phyloP scores from a whole-genome alignment of 2,888 invertebrate species.

The Cactoblastis cactorum region DNA sequence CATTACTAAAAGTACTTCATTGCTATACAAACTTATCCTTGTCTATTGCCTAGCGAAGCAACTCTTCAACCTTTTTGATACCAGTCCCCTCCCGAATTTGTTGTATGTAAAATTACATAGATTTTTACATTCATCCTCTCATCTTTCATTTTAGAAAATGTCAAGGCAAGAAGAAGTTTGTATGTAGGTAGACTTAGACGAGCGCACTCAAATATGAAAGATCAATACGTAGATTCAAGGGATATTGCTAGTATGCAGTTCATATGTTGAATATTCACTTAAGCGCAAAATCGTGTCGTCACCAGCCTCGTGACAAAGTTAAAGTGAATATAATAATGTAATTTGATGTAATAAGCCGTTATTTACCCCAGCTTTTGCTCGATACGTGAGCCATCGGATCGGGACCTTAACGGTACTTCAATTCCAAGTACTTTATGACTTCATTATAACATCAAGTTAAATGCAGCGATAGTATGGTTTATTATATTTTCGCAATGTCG shows the following conservation, averaged over 20 bases:
- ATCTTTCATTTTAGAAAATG: too few species aligned
- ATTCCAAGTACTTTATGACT: constrained; percentile 10
- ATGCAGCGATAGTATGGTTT: neutral
- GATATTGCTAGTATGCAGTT: neutral
- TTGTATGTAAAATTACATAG: too few species aligned
- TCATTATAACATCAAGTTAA: constrained; percentile 3
- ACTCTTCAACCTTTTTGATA: too few species aligned
- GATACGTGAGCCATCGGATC: constrained; percentile 38
- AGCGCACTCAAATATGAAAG: too few species aligned
- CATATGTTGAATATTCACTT: constrained; percentile 37
- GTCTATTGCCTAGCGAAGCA: too few species aligned
- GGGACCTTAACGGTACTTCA: constrained; percentile 20
- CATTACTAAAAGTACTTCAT: too few species aligned
- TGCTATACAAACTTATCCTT: too few species aligned
- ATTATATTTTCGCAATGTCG: neutral
- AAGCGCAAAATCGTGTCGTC: constrained; percentile 47
- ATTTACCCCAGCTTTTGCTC: constrained; percentile 42
- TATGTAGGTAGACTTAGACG: too few species aligned
- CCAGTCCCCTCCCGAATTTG: too few species aligned
- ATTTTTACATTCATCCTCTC: too few species aligned
- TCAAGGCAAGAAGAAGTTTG: too few species aligned
- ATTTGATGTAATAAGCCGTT: constrained; percentile 51
- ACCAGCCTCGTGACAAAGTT: constrained; percentile 50
- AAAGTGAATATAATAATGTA: constrained; percentile 68
- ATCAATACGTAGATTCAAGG: neutral